Percentiles rank a stretch among this genome's conserved stretches.
Conservation (phyloP, 2,113 vertebrate species). For the Isurus oxyrinchus region DNA sequence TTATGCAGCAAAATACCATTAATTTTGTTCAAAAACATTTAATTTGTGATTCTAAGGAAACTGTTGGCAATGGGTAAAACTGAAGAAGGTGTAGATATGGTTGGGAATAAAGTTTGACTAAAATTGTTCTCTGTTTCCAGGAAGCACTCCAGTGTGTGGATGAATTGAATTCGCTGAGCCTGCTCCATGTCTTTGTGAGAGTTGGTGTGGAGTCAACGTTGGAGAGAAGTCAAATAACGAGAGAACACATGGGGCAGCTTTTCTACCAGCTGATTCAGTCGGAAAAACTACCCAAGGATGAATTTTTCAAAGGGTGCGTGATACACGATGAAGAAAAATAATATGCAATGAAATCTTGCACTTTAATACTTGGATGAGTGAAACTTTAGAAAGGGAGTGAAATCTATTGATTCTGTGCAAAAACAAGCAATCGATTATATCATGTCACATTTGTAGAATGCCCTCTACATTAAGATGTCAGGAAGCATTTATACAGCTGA, state of each 20-base stretch:
- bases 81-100: not conserved
- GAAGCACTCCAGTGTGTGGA: slow-evolving; percentile 90
- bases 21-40: not conserved
- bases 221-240: slow-evolving; percentile 87
- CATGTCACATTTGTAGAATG: not conserved
- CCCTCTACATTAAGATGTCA: not conserved
- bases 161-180: slow-evolving; percentile 68
- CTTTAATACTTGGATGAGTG: not conserved
- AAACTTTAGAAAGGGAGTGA: not conserved
- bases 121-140: slow-evolving; percentile 51
- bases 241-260: slow-evolving; percentile 91
- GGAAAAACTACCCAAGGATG: slow-evolving; percentile 71
- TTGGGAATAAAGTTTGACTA: not conserved
- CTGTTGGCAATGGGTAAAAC: not conserved
- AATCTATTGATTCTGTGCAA: not conserved
- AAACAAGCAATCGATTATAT: not conserved
- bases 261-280: slow-evolving; percentile 78
- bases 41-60: too few species aligned
- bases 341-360: not conserved
- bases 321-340: not conserved
- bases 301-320: slow-evolving; percentile 86
- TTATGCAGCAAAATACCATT: too few species aligned
- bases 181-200: slow-evolving; percentile 76
- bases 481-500: not conserved
- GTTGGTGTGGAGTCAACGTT: slow-evolving; percentile 88